A percentile compares a stretch with the other conserved stretches of the same genome.
Evolutionary conservation across 2,797 vertebrate genomes (phyloP).

Genomic region (Pipistrellus kuhlii): DNA sequence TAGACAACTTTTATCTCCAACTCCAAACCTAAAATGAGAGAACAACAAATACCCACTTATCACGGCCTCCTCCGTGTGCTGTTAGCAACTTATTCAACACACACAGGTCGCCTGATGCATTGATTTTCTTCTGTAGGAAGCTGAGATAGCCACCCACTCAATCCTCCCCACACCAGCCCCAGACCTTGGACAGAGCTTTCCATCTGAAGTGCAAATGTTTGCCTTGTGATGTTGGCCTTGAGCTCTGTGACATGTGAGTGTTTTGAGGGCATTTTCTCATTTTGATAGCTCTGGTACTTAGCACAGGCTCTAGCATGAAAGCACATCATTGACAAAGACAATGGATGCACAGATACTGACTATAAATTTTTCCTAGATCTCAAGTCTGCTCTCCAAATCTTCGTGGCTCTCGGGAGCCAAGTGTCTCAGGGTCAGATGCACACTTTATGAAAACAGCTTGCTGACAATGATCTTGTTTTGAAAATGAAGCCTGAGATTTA

Average conservation of each 20-base stretch:
- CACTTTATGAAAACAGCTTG: not conserved
- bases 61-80: fast-evolving
- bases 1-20: not conserved
- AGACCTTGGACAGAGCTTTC: not conserved
- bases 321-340: not conserved
- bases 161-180: not conserved
- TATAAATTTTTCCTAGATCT: not conserved
- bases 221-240: not conserved
- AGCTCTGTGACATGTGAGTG: too few relatives aligned
- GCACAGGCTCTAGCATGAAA: not conserved
- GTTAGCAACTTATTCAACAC: fast-evolving
- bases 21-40: not conserved
- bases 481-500: not conserved
- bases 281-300: not conserved
- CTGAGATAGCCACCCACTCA: fast-evolving
- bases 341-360: not conserved
- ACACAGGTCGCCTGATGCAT: fast-evolving
- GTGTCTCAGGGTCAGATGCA: not conserved
- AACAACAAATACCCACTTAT: not conserved
- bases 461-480: not conserved
- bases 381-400: not conserved
- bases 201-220: not conserved
- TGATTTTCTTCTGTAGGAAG: not conserved
- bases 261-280: not conserved
- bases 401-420: not conserved